Percentiles rank a stretch among this genome's conserved stretches.
phyloP scores from a whole-genome alignment of 2,113 vertebrate genomes.

The Anas platyrhynchos region DNA sequence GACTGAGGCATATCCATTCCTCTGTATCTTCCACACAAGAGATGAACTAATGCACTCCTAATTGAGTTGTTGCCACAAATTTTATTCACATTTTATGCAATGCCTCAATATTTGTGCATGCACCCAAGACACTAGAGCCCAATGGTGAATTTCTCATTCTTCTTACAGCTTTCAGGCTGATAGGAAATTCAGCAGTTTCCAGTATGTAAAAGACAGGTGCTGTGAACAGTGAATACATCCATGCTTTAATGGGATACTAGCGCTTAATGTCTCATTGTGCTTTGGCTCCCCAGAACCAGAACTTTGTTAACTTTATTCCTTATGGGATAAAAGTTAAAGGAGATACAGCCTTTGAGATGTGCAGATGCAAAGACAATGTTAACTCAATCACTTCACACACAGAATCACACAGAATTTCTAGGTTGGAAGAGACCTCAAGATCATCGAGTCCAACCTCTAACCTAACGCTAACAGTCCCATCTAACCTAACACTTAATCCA shows the following conservation, averaged over 20 bases:
- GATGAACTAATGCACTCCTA: neutral
- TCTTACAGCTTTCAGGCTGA: neutral
- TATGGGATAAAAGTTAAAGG: neutral
- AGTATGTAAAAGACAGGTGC: neutral
- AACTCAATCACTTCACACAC: neutral
- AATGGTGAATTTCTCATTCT: neutral
- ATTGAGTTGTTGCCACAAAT: neutral
- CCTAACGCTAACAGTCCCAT: too few relatives aligned
- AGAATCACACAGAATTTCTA: too few relatives aligned
- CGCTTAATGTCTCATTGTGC: neutral
- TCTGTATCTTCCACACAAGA: neutral
- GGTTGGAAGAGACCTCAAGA: too few relatives aligned
- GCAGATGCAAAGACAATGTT: neutral
- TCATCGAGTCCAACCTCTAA: too few relatives aligned
- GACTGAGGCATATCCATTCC: rapidly evolving
- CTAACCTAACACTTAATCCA: neutral
- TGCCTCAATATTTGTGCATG: neutral
- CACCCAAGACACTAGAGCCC: neutral
- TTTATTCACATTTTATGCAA: neutral
- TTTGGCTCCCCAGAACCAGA: neutral
- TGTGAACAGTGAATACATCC: neutral
- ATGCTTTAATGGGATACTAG: neutral
- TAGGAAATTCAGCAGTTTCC: neutral
- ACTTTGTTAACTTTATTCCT: neutral
- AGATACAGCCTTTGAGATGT: neutral